phyloP scores from a whole-genome alignment of 2,888 invertebrate genomes.

The Rotaria magnacalcarata region DNA sequence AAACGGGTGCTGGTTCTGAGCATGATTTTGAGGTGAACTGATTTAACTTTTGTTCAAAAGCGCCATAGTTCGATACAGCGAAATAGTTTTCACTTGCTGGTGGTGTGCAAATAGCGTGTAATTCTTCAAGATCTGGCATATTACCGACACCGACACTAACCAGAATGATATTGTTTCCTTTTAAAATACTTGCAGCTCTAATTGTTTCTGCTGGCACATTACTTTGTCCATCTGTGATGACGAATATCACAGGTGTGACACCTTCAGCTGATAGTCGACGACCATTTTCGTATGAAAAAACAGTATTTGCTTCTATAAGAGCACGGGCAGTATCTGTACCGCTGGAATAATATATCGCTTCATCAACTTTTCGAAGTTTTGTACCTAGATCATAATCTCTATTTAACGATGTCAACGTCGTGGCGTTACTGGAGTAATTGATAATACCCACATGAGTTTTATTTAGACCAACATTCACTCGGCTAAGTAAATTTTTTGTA shows the following conservation, averaged over 20 bases:
- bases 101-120: neutral
- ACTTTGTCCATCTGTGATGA: neutral
- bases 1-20: neutral
- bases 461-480: neutral
- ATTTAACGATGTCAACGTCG: neutral
- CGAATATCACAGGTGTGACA: neutral
- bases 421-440: neutral
- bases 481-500: neutral
- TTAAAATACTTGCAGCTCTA: neutral
- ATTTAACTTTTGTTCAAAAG: neutral
- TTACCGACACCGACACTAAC: neutral
- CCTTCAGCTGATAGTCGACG: neutral
- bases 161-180: neutral
- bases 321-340: neutral
- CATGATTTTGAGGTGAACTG: neutral
- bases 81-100: neutral
- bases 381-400: neutral
- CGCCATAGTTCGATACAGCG: neutral
- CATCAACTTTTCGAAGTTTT: neutral
- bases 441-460: slow-evolving; percentile 15
- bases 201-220: neutral
- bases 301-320: neutral
- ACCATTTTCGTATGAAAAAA: neutral
- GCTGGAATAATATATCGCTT: neutral
- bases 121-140: neutral